phyloP scores from a whole-genome alignment of 2,113 vertebrate species.

The Tupaia chinensis region DNA sequence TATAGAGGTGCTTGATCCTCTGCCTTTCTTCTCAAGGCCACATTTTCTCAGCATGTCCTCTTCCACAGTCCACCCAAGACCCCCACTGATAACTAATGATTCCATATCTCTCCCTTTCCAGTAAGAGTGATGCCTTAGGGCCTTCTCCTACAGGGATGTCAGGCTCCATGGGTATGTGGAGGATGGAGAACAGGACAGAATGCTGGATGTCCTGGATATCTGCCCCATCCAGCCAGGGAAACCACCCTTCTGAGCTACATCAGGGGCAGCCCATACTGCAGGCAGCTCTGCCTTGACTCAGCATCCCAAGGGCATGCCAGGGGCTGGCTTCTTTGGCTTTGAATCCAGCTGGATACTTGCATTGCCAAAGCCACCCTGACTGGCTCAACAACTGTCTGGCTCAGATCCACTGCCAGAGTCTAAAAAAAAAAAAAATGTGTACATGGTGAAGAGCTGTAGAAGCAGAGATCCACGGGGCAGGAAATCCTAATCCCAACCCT shows the following conservation, averaged over 20 bases:
- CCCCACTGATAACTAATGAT: background rate
- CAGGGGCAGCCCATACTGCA: too few relatives aligned
- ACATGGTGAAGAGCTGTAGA: background rate
- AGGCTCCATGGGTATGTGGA: background rate
- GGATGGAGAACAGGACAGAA: background rate
- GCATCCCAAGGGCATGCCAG: constrained; percentile 12
- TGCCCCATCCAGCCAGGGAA: background rate
- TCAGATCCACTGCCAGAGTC: background rate
- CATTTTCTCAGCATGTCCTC: background rate
- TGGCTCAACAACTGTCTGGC: background rate
- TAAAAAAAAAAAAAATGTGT: background rate
- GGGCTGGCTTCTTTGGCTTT: constrained; percentile 8
- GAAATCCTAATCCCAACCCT: constrained; percentile 46
- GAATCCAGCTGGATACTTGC: background rate
- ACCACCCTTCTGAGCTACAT: background rate
- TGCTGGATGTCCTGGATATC: background rate
- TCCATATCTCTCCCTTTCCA: background rate
- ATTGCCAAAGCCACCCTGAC: constrained; percentile 65
- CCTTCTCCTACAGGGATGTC: background rate
- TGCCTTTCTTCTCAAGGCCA: background rate
- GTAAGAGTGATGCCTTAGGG: background rate
- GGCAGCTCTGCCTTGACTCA: constrained; percentile 10
- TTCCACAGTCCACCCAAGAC: background rate
- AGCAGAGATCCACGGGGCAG: constrained; percentile 44
- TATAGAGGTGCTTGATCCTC: background rate